Evolutionary conservation across 2,797 vertebrate genomes (phyloP).

Genomic region (Hemibagrus guttatus): DNA sequence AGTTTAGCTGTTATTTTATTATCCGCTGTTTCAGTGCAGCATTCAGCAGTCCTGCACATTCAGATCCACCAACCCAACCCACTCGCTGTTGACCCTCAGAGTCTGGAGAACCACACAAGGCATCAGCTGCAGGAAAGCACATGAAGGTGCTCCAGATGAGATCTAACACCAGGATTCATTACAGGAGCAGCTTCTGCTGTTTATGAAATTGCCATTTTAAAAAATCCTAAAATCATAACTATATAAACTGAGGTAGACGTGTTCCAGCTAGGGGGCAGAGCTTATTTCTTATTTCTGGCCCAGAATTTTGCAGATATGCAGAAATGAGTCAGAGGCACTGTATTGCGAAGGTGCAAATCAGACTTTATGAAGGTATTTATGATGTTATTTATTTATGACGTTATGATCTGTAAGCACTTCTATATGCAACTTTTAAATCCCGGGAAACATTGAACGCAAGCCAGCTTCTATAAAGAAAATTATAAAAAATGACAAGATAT

Average conservation of each 20-base stretch:
- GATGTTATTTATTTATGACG: neutral
- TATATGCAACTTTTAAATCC: neutral
- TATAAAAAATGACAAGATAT: neutral
- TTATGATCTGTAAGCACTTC: neutral
- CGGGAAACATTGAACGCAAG: neutral
- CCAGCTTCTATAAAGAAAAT: neutral
- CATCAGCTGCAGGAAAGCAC: neutral
- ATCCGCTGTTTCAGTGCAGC: neutral
- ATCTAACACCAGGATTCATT: neutral
- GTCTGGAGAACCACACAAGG: neutral
- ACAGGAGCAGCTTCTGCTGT: neutral
- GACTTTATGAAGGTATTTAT: neutral
- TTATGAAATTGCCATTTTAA: neutral
- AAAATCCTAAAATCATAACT: neutral
- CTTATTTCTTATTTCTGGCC: neutral
- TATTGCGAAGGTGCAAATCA: neutral
- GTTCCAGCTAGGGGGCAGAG: neutral
- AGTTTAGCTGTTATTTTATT: conserved; percentile 2
- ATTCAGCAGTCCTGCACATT: neutral
- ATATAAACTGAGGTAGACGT: neutral
- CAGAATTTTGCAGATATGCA: neutral
- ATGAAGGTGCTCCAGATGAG: neutral
- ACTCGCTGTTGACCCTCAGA: too few species aligned
- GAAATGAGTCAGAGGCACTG: neutral
- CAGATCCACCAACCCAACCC: neutral